Evolutionary conservation across 2,797 vertebrate species (phyloP).

Genomic region (Channallabes apus): DNA sequence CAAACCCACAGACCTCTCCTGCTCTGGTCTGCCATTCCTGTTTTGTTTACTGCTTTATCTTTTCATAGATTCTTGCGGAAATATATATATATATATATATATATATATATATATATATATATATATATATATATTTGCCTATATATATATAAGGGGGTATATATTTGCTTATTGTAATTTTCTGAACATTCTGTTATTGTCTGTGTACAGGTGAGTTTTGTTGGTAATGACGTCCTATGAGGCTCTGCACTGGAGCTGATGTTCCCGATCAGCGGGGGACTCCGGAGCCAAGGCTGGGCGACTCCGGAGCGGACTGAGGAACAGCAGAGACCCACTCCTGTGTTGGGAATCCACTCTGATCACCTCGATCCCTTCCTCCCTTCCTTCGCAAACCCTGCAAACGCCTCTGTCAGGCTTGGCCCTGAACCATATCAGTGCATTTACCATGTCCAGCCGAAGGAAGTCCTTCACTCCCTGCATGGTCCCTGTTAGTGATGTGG

Average conservation of each 20-base stretch:
- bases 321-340: constrained; percentile 52
- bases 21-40: background rate
- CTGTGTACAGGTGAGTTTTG: constrained; percentile 59
- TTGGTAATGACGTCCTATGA: constrained; percentile 76
- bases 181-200: constrained; percentile 7
- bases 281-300: constrained; percentile 68
- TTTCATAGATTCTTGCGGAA: too few species aligned
- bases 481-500: constrained; percentile 78
- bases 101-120: too few species aligned
- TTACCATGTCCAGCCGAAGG: constrained; percentile 88
- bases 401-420: constrained; percentile 47
- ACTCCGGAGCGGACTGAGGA: constrained; percentile 68
- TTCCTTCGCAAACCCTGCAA: constrained; percentile 52
- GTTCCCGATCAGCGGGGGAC: constrained; percentile 69
- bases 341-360: constrained; percentile 52
- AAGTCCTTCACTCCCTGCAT: constrained; percentile 91
- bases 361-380: constrained; percentile 52
- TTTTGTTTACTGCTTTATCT: constrained; percentile 8
- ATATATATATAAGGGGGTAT: too few species aligned
- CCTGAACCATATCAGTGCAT: constrained; percentile 51
- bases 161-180: background rate
- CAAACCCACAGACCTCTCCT: constrained; percentile 38
- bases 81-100: background rate
- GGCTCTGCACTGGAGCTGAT: constrained; percentile 72
- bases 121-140: background rate